These are phyloP conservation scores for Sparus aurata DNA, from an alignment of 2,797 vertebrate species.

Conservation along the genomic window DNA sequence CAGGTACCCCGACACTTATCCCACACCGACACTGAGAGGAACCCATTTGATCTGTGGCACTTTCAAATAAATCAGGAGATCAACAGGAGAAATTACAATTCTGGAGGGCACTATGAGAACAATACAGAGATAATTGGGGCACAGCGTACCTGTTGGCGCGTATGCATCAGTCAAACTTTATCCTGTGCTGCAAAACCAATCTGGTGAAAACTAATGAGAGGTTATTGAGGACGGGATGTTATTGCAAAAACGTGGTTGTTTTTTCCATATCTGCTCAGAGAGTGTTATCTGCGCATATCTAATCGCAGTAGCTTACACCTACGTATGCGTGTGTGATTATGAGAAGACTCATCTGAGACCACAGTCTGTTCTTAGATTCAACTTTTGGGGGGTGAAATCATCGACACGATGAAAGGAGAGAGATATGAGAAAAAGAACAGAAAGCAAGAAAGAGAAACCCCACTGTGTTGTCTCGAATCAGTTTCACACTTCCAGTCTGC, in stretches of 20 bases:
- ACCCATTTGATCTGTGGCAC: no score
- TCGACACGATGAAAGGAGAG: background rate
- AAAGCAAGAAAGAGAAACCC: background rate
- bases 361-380: background rate
- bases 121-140: no score
- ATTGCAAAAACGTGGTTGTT: background rate
- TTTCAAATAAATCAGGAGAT: no score
- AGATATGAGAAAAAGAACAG: background rate
- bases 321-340: background rate
- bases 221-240: background rate
- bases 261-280: background rate
- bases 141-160: no score
- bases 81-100: no score
- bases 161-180: background rate
- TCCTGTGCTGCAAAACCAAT: background rate
- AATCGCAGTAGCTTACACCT: background rate
- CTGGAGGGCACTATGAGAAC: no score
- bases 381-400: background rate
- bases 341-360: background rate
- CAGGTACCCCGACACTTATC: no score
- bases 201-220: background rate
- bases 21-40: no score
- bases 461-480: background rate
- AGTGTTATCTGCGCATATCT: background rate
- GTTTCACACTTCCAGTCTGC: slow-evolving; percentile 4